phyloP scores from a whole-genome alignment of 2,797 vertebrate genomes.

The Tolypeutes matacus region DNA sequence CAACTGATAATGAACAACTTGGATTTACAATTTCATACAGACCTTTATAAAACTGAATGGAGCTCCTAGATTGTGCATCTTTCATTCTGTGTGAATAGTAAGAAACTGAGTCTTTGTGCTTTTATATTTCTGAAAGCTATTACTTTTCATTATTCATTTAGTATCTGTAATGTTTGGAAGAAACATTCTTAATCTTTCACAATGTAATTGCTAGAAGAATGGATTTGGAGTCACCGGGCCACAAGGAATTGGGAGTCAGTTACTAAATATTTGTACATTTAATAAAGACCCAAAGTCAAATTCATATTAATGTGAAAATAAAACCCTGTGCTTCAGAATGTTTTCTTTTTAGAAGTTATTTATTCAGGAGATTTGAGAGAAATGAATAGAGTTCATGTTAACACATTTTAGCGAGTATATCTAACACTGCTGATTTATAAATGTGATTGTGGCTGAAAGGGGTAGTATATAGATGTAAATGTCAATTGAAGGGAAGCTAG shows the following conservation, averaged over 20 bases:
- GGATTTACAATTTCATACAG: not conserved
- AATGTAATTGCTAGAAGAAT: not conserved
- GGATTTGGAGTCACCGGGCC: not conserved
- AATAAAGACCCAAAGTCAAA: not conserved
- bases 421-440: no score
- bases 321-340: not conserved
- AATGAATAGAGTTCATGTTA: not conserved
- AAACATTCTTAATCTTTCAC: not conserved
- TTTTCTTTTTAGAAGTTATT: not conserved
- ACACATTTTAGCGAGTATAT: no score
- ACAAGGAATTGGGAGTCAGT: not conserved
- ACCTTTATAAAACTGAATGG: not conserved
- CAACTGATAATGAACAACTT: not conserved
- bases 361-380: not conserved
- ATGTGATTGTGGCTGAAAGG: no score
- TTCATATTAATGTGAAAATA: not conserved
- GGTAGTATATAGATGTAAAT: no score
- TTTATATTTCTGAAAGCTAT: not conserved
- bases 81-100: not conserved
- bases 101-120: not conserved
- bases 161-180: not conserved
- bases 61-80: not conserved
- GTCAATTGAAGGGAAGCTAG: no score
- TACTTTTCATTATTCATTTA: not conserved
- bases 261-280: not conserved